These are phyloP conservation scores for Chroicocephalus ridibundus DNA, from an alignment of 2,113 vertebrate genomes.

Conservation along the genomic window DNA sequence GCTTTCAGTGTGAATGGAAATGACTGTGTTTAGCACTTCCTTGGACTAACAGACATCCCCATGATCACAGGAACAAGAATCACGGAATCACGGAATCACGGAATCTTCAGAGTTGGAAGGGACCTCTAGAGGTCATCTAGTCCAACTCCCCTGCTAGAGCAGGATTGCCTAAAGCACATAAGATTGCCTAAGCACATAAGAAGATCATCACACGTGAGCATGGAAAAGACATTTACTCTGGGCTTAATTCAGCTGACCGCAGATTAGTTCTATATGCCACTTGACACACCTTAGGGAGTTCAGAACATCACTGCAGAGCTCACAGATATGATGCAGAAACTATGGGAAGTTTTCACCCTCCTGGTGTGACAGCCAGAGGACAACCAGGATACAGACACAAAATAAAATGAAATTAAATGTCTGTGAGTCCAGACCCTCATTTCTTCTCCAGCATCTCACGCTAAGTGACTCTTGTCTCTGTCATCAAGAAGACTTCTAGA, in stretches of 20 bases:
- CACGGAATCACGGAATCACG: no score
- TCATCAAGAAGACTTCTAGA: background rate
- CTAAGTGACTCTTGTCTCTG: background rate
- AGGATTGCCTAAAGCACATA: no score
- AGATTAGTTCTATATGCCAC: background rate
- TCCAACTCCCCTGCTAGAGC: no score
- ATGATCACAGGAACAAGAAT: background rate
- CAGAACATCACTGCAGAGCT: background rate
- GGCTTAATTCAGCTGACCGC: background rate
- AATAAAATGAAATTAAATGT: background rate
- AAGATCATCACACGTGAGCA: background rate
- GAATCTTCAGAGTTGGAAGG: no score
- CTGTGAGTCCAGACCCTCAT: fast-evolving
- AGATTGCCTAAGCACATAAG: no score
- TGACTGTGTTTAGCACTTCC: background rate
- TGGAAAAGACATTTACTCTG: background rate
- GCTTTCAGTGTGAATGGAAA: background rate
- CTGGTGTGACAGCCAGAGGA: background rate
- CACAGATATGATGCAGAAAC: background rate
- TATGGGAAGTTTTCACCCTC: background rate
- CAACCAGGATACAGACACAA: background rate
- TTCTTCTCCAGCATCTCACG: background rate
- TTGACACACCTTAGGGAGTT: background rate
- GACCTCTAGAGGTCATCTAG: no score
- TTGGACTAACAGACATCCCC: background rate